Evolutionary conservation across 2,797 vertebrate genomes (phyloP).

Genomic region (Falco columbarius): DNA sequence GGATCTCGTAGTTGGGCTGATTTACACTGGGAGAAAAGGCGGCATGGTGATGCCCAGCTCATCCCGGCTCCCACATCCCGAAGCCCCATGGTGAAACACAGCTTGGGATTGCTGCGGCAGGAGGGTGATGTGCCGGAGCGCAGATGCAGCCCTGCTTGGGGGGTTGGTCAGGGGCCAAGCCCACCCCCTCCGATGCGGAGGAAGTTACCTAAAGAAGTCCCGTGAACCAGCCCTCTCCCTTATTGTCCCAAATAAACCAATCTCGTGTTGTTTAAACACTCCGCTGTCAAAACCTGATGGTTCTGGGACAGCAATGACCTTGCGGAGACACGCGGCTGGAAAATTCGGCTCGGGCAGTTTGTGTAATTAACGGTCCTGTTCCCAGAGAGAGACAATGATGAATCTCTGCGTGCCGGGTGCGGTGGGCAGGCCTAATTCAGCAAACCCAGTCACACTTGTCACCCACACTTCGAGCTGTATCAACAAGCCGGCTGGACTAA

Average conservation of each 20-base stretch:
- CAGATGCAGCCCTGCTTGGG: neutral
- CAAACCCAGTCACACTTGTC: slow-evolving; percentile 65
- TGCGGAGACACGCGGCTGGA: slow-evolving; percentile 13
- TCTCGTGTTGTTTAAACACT: slow-evolving; percentile 24
- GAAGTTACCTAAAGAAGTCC: slow-evolving; percentile 54
- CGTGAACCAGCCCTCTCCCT: slow-evolving; percentile 14
- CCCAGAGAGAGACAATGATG: slow-evolving; percentile 56
- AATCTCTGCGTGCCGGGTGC: neutral
- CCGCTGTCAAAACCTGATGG: neutral
- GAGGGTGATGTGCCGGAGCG: neutral
- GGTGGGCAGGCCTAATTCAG: slow-evolving; percentile 39
- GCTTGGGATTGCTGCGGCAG: neutral
- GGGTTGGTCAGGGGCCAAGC: neutral
- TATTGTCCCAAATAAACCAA: slow-evolving; percentile 28
- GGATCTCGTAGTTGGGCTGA: accelerated
- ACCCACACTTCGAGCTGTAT: slow-evolving; percentile 68
- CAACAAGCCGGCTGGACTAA: slow-evolving; percentile 51
- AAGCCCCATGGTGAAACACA: neutral
- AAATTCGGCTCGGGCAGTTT: neutral
- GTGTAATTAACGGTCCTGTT: slow-evolving; percentile 52
- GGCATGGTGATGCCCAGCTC: neutral
- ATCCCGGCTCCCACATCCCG: too few relatives aligned
- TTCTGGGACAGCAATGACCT: slow-evolving; percentile 47
- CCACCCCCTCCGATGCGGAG: neutral
- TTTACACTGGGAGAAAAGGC: neutral